Base-by-base conservation (phyloP, 2,888 invertebrate species). In the Teleogryllus oceanicus region DNA sequence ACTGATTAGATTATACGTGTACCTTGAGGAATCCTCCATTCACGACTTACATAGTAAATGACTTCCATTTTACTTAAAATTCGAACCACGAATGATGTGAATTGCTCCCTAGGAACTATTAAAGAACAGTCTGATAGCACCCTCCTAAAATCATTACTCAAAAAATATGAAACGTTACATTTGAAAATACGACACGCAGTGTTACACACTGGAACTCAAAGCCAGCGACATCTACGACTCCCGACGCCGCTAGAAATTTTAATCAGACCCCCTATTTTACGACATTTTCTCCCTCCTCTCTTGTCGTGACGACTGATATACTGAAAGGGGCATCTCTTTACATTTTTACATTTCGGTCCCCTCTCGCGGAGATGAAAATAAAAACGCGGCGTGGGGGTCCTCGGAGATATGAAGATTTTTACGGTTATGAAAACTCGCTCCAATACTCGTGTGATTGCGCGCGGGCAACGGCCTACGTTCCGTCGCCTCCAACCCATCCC, bases 401-500 rank as follows among this genome's bases (percentile, higher is more conserved):
- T 18, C 62, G 62, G 16, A 62, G 62, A 62, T 62, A 62, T 62
- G 62, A 62, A 62, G 62, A 62, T 62, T 62, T 62, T 62, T 62
- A 62, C 62, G 62, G 62, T 62, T 62, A 62, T 62, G 62, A 62
- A 62, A 62, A 62, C 62, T 62, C 62, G 37, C 37, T 62, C 62
- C 62, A 62, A 62, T 62, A n/a, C 62, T 62, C 62, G 62, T n/a
- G 62, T 62, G 62, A 62, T 62, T 62, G 62, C 62, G 62, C n/a
- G 8, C n/a, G 37, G 5, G 37, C 62, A 3, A 3, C 62, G 1
- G 62, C 62, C 62, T 62, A 62, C 62, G 62, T 1, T 62, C 62
- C n/a, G 13, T 16, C 62, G 62, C 62, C 16, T 5, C 13, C 1
- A 2, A 0, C 62, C 62, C 62, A 62, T 1, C 62, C n/a, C 62